Percentiles rank a stretch among this genome's conserved stretches.
phyloP scores from a whole-genome alignment of 2,797 vertebrate genomes.

The Apodemus agrarius region DNA sequence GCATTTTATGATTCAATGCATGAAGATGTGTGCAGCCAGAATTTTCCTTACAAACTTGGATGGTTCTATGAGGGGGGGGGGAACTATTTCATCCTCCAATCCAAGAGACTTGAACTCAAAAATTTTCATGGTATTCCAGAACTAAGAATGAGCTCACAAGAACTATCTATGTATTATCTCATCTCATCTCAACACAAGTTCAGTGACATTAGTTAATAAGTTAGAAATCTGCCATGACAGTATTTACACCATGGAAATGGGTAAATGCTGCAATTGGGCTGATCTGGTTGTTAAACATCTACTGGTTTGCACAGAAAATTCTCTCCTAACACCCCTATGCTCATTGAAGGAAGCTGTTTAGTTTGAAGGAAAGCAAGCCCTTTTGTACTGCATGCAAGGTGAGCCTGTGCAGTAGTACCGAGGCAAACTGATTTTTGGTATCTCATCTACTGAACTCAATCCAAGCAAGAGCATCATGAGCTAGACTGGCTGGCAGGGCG shows the following conservation, averaged over 20 bases:
- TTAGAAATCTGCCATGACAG: slow-evolving; percentile 7
- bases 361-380: neutral
- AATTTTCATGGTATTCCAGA: neutral
- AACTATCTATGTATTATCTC: neutral
- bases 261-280: neutral
- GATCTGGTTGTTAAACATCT: neutral
- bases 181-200: neutral
- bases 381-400: neutral
- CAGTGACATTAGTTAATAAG: neutral
- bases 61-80: neutral
- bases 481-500: neutral
- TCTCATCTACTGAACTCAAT: neutral
- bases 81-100: neutral
- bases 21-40: neutral
- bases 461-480: neutral
- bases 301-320: neutral
- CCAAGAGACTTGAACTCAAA: neutral
- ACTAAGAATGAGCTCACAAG: neutral
- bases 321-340: neutral
- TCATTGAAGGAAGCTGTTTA: neutral
- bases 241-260: slow-evolving; percentile 29
- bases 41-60: slow-evolving; percentile 21
- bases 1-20: neutral
- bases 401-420: neutral
- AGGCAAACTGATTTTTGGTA: neutral